phyloP scores from a whole-genome alignment of 30 jellyfish, hydroid and myxozoan species.

The Rhopilema esculentum region DNA sequence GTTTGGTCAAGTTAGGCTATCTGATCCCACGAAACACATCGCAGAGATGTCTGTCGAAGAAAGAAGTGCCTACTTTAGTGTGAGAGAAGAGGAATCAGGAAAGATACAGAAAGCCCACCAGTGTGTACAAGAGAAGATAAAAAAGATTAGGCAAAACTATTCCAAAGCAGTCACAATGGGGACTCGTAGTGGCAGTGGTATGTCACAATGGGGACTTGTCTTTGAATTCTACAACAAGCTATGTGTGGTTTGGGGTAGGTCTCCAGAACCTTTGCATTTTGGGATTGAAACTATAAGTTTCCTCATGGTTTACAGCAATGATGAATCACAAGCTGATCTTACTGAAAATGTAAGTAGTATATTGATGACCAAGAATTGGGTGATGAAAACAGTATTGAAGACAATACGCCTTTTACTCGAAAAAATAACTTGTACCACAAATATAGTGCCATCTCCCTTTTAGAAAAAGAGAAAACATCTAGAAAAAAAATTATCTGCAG shows the following conservation, averaged over 20 bases:
- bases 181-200: slow-evolving; percentile 65
- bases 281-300: too few relatives aligned
- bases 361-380: too few relatives aligned
- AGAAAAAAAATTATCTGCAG: too few relatives aligned
- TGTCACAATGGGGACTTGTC: too few relatives aligned
- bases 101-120: slow-evolving; percentile 23
- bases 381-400: too few relatives aligned
- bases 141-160: slow-evolving; percentile 57
- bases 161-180: slow-evolving; percentile 59
- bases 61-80: neutral
- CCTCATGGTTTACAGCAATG: too few relatives aligned
- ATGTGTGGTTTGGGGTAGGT: slow-evolving; percentile 47
- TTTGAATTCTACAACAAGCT: slow-evolving; percentile 44
- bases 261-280: slow-evolving; percentile 49
- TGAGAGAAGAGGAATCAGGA: neutral
- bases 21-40: neutral
- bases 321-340: too few relatives aligned
- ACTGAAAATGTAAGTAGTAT: too few relatives aligned
- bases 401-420: too few relatives aligned
- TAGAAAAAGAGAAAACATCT: too few relatives aligned
- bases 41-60: slow-evolving; percentile 6
- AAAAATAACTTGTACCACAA: too few relatives aligned
- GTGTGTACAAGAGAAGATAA: slow-evolving; percentile 56
- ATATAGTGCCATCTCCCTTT: too few relatives aligned
- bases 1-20: slow-evolving; percentile 17